Evolutionary conservation across 2,797 vertebrate species (phyloP).

Genomic region (Allobates femoralis): DNA sequence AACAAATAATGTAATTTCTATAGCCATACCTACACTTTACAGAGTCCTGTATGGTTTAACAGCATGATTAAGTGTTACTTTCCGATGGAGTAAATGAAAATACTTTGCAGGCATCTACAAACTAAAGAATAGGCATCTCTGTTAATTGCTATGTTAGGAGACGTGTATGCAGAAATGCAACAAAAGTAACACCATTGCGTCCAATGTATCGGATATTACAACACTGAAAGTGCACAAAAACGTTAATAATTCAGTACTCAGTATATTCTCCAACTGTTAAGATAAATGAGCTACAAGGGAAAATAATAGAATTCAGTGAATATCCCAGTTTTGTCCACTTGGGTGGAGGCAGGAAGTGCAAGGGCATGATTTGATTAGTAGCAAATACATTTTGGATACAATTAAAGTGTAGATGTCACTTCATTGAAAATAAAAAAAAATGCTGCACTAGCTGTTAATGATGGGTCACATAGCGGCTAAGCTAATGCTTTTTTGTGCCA

Average conservation of each 20-base stretch:
- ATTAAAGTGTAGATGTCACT: too few species aligned
- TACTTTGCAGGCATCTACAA: not conserved
- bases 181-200: slow-evolving; percentile 3
- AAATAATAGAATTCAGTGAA: too few species aligned
- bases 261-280: not conserved
- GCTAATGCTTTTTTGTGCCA: too few species aligned
- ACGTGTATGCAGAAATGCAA: slow-evolving; percentile 46
- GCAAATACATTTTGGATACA: too few species aligned
- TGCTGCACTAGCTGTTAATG: too few species aligned
- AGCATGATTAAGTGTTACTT: slow-evolving; percentile 19
- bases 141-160: slow-evolving; percentile 45
- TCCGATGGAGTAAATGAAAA: slow-evolving; percentile 32
- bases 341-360: too few species aligned
- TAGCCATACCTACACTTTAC: slow-evolving; percentile 28
- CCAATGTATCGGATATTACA: slow-evolving; percentile 1
- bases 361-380: too few species aligned
- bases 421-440: too few species aligned
- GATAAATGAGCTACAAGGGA: not conserved
- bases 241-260: not conserved
- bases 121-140: not conserved
- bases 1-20: slow-evolving; percentile 54
- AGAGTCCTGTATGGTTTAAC: slow-evolving; percentile 29
- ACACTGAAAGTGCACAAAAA: slow-evolving; percentile 20
- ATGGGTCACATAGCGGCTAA: too few species aligned
- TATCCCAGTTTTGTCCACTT: too few species aligned